These are phyloP conservation scores for Lissonota sp. DNA, from an alignment of 2,888 invertebrate genomes.

Conservation along the genomic window DNA sequence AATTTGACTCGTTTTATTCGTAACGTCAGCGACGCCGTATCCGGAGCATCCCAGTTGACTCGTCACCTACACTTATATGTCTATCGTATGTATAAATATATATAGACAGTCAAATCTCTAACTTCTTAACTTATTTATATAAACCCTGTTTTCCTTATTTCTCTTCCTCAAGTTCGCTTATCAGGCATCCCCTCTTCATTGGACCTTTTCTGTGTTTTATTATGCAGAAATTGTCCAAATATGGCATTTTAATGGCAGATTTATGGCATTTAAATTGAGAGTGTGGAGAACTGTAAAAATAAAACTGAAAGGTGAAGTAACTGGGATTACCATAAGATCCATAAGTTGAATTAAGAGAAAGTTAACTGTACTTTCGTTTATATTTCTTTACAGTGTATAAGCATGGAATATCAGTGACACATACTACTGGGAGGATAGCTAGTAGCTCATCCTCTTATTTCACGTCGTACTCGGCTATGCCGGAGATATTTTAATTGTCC, in stretches of 20 bases:
- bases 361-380: too few species aligned
- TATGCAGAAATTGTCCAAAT: too few species aligned
- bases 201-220: too few species aligned
- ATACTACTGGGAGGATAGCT: slow-evolving; percentile 17
- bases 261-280: too few species aligned
- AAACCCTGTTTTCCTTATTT: background rate
- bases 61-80: slow-evolving; percentile 52
- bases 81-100: slow-evolving; percentile 15
- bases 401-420: slow-evolving; percentile 2
- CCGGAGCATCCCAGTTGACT: slow-evolving; percentile 57
- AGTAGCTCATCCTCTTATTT: slow-evolving; percentile 51
- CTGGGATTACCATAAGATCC: too few species aligned
- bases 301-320: too few species aligned
- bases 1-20: slow-evolving; percentile 73
- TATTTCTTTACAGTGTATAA: too few species aligned
- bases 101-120: background rate
- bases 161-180: too few species aligned
- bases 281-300: too few species aligned
- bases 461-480: slow-evolving; percentile 68
- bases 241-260: too few species aligned
- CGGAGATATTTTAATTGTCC: slow-evolving; percentile 81
- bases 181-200: too few species aligned
- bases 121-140: background rate
- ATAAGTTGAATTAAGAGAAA: too few species aligned
- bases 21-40: slow-evolving; percentile 51